Base-by-base conservation (phyloP, 2,113 vertebrate genomes). In the Crotalus horridus region DNA sequence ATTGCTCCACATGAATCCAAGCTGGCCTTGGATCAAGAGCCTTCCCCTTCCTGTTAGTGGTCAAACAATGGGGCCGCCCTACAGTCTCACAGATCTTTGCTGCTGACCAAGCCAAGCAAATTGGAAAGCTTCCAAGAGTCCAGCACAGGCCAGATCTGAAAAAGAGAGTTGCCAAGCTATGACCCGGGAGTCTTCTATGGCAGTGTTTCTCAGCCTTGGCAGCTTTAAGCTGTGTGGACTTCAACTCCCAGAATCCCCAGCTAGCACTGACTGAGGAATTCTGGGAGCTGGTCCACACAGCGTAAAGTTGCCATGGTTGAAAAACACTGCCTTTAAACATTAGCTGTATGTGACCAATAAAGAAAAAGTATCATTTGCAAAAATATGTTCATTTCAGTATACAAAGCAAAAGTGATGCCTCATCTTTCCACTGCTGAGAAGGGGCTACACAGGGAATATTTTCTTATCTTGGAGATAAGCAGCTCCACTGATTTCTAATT, bases 41-140 rank as follows among this genome's bases (percentile, higher is more conserved):
- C 88, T 64, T 64, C 89, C 92, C 81, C 56, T 93, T 90, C 89
- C 92, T 90, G 89, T 61, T 85, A 92, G 69, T 89, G 74, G 48
- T 39, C 48, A 61, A 33, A 88, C n/a, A 33, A 59, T 64, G 46
- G 29, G 58, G 26, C 33, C 46, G 43, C 91, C 59, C 61, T 64
- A 89, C 3, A 3, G 15, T 21, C 55, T 53, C 56, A 86, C 24
- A 69, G 53, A 59, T 64, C 20, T 48, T 74, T 29, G 9, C 86
- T 24, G 24, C 39, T 46, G 6, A 51, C 3, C 26, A 51, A 85
- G 88, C 54, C 21, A 51, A 6, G 26, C 6, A 17, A 39, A 56
- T 10, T 53, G 24, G 26, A 51, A 11, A 53, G 69, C 12, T 58
- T 13, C 17, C 17, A 58, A 92, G 29, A 86, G 17, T 6, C 33